Base-by-base conservation (phyloP, 2,113 vertebrate species). In the Ifrita kowaldi region DNA sequence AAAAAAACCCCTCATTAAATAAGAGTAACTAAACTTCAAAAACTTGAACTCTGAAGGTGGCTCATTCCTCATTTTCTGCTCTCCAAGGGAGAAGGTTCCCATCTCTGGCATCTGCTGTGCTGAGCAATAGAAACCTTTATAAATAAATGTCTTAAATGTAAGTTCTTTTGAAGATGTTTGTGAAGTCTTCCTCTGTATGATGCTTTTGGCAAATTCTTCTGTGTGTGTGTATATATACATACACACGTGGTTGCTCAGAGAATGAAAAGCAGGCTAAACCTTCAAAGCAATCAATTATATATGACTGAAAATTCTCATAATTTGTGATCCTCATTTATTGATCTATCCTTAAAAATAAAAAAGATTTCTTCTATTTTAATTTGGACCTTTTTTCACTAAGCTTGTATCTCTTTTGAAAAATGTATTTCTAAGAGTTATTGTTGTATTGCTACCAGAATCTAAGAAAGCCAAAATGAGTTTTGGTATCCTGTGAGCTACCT, bases 391-490 rank as follows among this genome's bases (percentile, higher is more conserved):
- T 90, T 21, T 87, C 68, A 75, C 37, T 95, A 83, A 85, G 84
- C 28, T 96, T 11, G 46, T 84, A 89, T 70, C 20, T 68, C 78
- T 57, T 92, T 95, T 88, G 68, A 95, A 97, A 93, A 94, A 52
- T 53, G 6, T 8, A 12, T 82, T 82, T 90, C 42, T 69, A 41
- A 50, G 88, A 86, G 42, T 49, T 60, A 33, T 30, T 47, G 19
- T 64, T 75, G 19, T 78, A 32, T 53, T 92, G 9, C 18, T 88
- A 91, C 68, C 83, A 56, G 89, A 95, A 94, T 63, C 67, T 81
- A 57, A 88, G 84, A 77, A 94, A 63, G 27, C 52, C 60, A 81
- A 88, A 71, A 74, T 77, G 83, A 86, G 28, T 90, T 97, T 96
- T 95, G 33, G 88, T 73, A 65, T 62, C 50, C 47, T 76, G 42